Evolutionary conservation across 2,888 invertebrate species (phyloP).

Genomic region (Clunio marinus): DNA sequence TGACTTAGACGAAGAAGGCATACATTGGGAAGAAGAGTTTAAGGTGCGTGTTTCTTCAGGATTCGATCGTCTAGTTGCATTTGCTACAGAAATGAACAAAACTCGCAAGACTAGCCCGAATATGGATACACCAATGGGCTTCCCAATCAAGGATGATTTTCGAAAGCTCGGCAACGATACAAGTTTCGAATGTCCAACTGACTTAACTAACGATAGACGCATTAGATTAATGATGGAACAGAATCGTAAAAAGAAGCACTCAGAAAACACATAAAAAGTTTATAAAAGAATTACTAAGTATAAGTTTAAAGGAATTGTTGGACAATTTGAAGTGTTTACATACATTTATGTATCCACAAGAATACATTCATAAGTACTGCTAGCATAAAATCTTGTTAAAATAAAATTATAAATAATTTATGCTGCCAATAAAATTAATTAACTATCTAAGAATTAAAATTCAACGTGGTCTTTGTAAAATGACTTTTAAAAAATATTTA

Average conservation of each 20-base stretch:
- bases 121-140: neutral
- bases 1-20: constrained; percentile 65
- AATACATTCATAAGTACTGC: no score
- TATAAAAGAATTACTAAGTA: no score
- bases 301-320: no score
- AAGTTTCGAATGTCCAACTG: constrained; percentile 6
- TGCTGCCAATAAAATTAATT: no score
- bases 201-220: constrained; percentile 10
- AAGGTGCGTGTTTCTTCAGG: constrained; percentile 74
- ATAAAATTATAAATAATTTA: no score
- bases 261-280: no score
- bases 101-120: constrained; percentile 59
- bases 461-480: no score
- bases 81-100: constrained; percentile 85
- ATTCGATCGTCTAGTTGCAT: constrained; percentile 89
- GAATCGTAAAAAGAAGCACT: neutral
- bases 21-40: constrained; percentile 76
- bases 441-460: no score
- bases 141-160: constrained; percentile 21
- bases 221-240: constrained; percentile 21
- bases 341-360: no score
- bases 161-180: constrained; percentile 16
- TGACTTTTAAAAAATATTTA: no score
- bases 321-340: no score
- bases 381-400: no score